Conservation (phyloP, 2,113 vertebrate species). For the Cyanocitta stelleri region DNA sequence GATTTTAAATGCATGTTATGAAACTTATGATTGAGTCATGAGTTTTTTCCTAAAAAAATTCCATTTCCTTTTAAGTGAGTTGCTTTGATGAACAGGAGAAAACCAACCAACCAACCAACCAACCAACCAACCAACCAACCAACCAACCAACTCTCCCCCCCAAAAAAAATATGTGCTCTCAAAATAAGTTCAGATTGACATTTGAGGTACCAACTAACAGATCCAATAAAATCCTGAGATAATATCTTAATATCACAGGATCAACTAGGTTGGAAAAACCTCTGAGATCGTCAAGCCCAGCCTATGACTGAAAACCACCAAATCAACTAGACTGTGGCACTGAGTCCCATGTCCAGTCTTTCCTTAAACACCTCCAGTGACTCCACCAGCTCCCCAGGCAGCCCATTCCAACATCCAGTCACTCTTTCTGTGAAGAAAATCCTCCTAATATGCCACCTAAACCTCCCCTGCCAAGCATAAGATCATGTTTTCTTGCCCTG, state of each 20-base stretch:
- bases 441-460: background rate
- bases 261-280: background rate
- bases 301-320: background rate
- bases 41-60: background rate
- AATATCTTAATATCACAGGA: background rate
- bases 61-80: background rate
- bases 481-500: too few relatives aligned
- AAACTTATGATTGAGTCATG: background rate
- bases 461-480: background rate
- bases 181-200: background rate
- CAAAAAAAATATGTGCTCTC: too few relatives aligned
- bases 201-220: background rate
- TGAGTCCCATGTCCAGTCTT: background rate
- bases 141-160: background rate
- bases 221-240: background rate
- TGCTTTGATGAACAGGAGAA: background rate
- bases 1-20: background rate
- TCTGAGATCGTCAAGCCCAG: background rate
- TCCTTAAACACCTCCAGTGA: background rate
- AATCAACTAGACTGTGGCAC: background rate
- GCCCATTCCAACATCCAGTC: background rate
- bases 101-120: background rate
- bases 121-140: background rate
- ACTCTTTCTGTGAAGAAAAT: background rate
- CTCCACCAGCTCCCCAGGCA: background rate